These are phyloP conservation scores for Danio tinwini DNA, from an alignment of 2,797 vertebrate genomes.

Conservation along the genomic window DNA sequence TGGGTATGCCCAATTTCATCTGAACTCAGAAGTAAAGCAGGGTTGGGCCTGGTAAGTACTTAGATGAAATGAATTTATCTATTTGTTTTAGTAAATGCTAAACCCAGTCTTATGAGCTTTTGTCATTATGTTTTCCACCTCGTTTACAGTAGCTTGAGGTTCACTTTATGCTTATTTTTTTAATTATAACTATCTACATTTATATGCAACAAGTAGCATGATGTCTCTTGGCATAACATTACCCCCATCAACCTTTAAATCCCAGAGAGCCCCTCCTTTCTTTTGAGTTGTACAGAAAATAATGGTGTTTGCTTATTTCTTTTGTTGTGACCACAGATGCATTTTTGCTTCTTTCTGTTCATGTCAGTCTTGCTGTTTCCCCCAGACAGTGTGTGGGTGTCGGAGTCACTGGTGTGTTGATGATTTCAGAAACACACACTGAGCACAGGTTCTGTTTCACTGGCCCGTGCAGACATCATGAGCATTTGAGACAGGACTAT, in stretches of 20 bases:
- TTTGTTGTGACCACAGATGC: background rate
- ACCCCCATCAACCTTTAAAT: conserved; percentile 3
- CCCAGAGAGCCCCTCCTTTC: background rate
- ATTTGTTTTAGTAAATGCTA: too few relatives aligned
- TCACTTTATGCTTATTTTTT: too few relatives aligned
- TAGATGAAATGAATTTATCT: too few relatives aligned
- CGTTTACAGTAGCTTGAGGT: too few relatives aligned
- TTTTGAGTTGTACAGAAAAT: background rate
- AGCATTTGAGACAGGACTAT: background rate
- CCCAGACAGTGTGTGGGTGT: conserved; percentile 21
- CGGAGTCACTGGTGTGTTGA: conserved; percentile 32
- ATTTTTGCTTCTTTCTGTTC: background rate
- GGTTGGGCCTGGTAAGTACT: too few relatives aligned
- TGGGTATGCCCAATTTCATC: too few relatives aligned
- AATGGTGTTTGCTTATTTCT: background rate
- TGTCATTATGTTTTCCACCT: too few relatives aligned
- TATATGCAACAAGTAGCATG: background rate
- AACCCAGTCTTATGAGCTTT: too few relatives aligned
- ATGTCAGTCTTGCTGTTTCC: background rate
- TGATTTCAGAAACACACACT: conserved; percentile 9
- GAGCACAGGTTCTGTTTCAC: conserved; percentile 32
- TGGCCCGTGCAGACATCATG: conserved; percentile 12
- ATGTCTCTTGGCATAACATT: background rate
- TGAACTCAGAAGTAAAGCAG: too few relatives aligned
- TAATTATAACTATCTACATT: too few relatives aligned